These are phyloP conservation scores for Aproaerema taeniolella DNA, from an alignment of 2,888 invertebrate genomes.

Conservation along the genomic window DNA sequence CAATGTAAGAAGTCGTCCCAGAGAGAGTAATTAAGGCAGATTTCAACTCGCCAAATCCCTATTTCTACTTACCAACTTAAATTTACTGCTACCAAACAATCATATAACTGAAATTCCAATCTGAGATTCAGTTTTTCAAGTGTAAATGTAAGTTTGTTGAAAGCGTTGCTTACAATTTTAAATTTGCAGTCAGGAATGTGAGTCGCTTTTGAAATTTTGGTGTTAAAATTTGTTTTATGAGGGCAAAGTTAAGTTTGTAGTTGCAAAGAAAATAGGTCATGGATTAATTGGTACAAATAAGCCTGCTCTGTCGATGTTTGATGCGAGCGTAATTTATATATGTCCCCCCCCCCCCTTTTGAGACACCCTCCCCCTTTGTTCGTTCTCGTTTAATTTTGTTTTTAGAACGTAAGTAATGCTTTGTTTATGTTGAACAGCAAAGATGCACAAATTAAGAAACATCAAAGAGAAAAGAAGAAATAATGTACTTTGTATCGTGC, in stretches of 20 bases:
- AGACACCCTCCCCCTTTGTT: background rate
- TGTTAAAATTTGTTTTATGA: background rate
- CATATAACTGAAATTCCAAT: background rate
- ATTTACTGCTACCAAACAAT: background rate
- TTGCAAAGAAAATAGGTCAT: constrained; percentile 8
- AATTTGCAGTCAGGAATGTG: background rate
- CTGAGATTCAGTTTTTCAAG: background rate
- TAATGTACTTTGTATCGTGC: too few relatives aligned
- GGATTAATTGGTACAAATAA: constrained; percentile 13
- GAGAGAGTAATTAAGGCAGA: constrained; percentile 6
- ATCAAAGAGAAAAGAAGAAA: too few relatives aligned
- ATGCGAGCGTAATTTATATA: constrained; percentile 7
- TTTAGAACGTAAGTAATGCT: too few relatives aligned
- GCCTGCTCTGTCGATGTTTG: constrained; percentile 11
- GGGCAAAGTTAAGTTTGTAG: constrained; percentile 1
- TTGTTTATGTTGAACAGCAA: too few relatives aligned
- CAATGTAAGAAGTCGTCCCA: constrained; percentile 8
- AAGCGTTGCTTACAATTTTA: background rate
- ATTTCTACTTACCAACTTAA: constrained; percentile 1
- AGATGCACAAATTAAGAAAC: too few relatives aligned
- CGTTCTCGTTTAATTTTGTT: too few relatives aligned
- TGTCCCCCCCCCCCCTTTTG: constrained; percentile 1
- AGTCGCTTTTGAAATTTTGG: too few relatives aligned
- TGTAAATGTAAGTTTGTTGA: constrained; percentile 1
- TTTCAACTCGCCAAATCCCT: constrained; percentile 8